A percentile compares a stretch with the other conserved stretches of the same genome.
Conservation (phyloP, 2,888 invertebrate genomes). For the Abscondita cerata region DNA sequence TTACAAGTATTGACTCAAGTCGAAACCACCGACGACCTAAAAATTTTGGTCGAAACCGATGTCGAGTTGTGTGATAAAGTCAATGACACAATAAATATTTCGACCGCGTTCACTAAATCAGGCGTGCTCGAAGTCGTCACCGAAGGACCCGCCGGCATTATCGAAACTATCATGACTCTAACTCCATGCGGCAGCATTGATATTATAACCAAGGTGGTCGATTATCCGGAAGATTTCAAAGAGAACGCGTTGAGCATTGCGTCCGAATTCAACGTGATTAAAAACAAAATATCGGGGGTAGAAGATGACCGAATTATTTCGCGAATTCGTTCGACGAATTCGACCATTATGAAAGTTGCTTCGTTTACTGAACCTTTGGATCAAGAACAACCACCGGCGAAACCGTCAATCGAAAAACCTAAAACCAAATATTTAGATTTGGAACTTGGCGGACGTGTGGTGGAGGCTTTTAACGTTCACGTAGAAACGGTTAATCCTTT, state of each 20-base stretch:
- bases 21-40: conserved; percentile 42
- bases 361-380: too few species aligned
- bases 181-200: conserved; percentile 54
- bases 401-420: too few species aligned
- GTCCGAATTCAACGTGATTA: background rate
- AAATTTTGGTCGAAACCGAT: conserved; percentile 44
- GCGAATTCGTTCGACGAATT: too few species aligned
- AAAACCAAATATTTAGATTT: too few species aligned
- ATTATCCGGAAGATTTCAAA: conserved; percentile 12
- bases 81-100: conserved; percentile 47
- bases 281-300: background rate
- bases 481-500: too few species aligned
- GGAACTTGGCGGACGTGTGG: too few species aligned
- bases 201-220: conserved; percentile 49
- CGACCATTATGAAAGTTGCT: too few species aligned
- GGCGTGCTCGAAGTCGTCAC: conserved; percentile 55
- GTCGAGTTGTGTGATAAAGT: conserved; percentile 10
- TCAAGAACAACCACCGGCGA: too few species aligned
- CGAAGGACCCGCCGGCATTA: conserved; percentile 54
- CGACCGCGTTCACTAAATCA: conserved; percentile 52
- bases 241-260: background rate
- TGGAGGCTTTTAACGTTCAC: too few species aligned
- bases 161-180: conserved; percentile 53
- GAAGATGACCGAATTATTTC: too few species aligned
- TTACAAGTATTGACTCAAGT: conserved; percentile 20